A percentile compares a stretch with the other conserved stretches of the same genome.
Conservation (phyloP, 2,888 invertebrate species). For the Lasioglossum calceatum region DNA sequence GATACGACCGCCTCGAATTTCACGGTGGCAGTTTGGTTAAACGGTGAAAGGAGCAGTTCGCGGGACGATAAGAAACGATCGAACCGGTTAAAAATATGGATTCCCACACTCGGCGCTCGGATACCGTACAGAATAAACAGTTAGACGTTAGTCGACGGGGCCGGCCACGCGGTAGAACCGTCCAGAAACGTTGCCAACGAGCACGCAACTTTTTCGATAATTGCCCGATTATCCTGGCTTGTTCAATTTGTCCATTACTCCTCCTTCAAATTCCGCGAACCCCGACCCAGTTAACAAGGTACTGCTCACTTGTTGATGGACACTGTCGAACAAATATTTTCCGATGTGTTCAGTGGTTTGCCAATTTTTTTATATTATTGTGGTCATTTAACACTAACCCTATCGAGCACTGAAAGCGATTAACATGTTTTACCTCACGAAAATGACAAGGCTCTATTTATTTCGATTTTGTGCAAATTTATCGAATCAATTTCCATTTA, state of each 20-base stretch:
- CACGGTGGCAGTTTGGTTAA: constrained; percentile 49
- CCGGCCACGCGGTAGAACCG: constrained; percentile 38
- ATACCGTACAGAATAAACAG: constrained; percentile 79
- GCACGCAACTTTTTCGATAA: constrained; percentile 34
- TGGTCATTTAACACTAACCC: too few relatives aligned
- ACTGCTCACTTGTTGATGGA: neutral
- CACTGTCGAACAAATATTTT: neutral
- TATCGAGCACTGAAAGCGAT: too few relatives aligned
- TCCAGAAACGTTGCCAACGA: constrained; percentile 31
- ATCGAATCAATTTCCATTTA: too few relatives aligned
- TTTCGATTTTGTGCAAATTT: too few relatives aligned
- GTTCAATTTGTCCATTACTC: neutral
- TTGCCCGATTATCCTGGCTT: neutral
- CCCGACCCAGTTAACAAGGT: neutral
- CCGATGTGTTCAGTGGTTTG: too few relatives aligned
- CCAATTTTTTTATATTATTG: too few relatives aligned
- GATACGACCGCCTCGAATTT: constrained; percentile 33
- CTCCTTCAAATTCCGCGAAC: neutral
- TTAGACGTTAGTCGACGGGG: constrained; percentile 67
- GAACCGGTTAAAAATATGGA: constrained; percentile 79
- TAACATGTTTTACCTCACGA: too few relatives aligned
- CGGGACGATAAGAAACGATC: constrained; percentile 63
- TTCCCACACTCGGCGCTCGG: constrained; percentile 73
- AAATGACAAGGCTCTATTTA: too few relatives aligned
- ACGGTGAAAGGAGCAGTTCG: constrained; percentile 64